phyloP scores from a whole-genome alignment of 2,113 vertebrate genomes.

The Corapipo altera region DNA sequence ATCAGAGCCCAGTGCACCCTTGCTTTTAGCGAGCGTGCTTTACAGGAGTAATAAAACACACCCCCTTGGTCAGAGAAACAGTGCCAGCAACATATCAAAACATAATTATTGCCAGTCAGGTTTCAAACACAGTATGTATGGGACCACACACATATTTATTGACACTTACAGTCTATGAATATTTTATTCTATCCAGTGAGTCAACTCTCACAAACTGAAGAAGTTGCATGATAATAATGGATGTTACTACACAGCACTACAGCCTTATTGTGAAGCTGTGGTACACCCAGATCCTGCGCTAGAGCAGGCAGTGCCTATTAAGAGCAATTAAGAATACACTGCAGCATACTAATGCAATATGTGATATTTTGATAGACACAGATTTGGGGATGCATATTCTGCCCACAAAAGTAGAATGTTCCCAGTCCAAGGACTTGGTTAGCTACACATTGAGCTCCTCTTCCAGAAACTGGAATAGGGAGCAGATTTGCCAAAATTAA shows the following conservation, averaged over 20 bases:
- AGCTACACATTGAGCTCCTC: neutral
- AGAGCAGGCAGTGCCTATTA: neutral
- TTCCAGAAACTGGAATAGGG: neutral
- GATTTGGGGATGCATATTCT: neutral
- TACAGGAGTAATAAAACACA: neutral
- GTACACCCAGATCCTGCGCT: neutral
- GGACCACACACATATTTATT: neutral
- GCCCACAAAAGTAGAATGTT: neutral
- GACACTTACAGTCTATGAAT: neutral
- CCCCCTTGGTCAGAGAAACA: neutral
- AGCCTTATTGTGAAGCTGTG: neutral
- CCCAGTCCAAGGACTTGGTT: neutral
- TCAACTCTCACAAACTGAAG: neutral
- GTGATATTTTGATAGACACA: neutral
- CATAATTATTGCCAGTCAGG: neutral
- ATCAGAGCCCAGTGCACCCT: neutral
- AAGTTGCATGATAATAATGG: neutral
- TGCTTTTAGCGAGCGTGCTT: accelerated
- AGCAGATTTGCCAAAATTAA: neutral
- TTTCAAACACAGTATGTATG: neutral
- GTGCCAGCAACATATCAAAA: neutral
- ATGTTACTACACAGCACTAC: neutral
- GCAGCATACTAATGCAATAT: neutral
- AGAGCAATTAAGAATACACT: neutral
- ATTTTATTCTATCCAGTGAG: neutral